Base-by-base conservation (phyloP, 2,888 invertebrate genomes). In the Zhengitettix transpicula region DNA sequence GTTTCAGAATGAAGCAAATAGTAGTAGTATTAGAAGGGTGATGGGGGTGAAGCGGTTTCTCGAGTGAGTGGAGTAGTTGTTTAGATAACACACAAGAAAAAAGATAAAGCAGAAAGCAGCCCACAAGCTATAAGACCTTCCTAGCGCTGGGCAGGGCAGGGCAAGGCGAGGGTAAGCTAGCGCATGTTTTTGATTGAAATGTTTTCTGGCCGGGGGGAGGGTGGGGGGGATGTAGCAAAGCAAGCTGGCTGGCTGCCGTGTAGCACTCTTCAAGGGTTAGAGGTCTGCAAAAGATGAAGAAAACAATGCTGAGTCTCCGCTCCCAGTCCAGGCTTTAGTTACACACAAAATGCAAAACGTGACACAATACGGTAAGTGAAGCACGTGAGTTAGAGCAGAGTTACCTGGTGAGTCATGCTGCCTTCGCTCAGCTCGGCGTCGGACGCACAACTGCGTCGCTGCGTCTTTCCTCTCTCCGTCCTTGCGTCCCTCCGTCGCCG, bases 141-240 rank as follows among this genome's bases (percentile, higher is more conserved):
- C 60, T 60, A 61, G 58, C 60, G 60, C 57, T 60, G 56, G 47
- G 28, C 28, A 60, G 61, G 61, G 63, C 61, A 59, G 61, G 61
- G 54, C 55, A 44, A 60, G 60, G 62, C 59, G 62, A 63, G 61
- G 58, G 63, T 57, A 64, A 65, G 65, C 65, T 64, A 64, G 63
- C 64, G 62, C 63, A 63, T 64, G 63, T 59, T 28, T 28, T 63
- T 59, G 64, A 61, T 63, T 64, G 47, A 47, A n/a, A 47, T n/a
- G 5, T 12, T 47, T 47, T n/a, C n/a, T 12, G 64, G 64, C 63
- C 62, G 64, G 63, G 59, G n/a, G n/a, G n/a, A n/a, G n/a, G n/a
- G n/a, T n/a, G n/a, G n/a, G n/a, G n/a, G n/a, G 64, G 61, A 77
- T 61, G 64, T 59, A 77, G 76, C 75, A 76, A 47, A 77, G 67